Evolutionary conservation across 2,888 invertebrate genomes (phyloP).

Genomic region (Melikaiella ostensackeni): DNA sequence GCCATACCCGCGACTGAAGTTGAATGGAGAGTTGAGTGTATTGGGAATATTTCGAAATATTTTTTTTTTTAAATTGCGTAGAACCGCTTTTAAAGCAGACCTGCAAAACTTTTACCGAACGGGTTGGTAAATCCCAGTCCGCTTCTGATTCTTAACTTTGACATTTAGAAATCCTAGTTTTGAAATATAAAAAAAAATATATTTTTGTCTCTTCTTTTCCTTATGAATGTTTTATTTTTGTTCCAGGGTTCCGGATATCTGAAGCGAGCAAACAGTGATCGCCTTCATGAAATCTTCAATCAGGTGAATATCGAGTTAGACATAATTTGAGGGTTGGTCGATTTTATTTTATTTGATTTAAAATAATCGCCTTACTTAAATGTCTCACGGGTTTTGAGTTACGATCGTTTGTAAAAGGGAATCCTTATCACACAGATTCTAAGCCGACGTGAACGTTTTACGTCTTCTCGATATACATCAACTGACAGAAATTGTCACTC

Average conservation of each 20-base stretch:
- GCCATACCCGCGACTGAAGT: too few relatives aligned
- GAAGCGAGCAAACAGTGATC: constrained; percentile 92
- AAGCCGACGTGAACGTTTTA: constrained; percentile 18
- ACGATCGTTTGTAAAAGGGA: constrained; percentile 13
- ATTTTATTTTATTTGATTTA: constrained; percentile 15
- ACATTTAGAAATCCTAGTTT: background rate
- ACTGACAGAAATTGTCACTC: background rate
- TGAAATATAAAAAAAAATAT: background rate
- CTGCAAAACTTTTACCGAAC: too few relatives aligned
- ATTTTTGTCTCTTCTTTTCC: background rate
- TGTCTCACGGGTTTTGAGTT: background rate
- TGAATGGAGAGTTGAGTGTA: too few relatives aligned
- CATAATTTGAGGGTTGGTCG: background rate
- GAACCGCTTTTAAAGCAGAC: too few relatives aligned
- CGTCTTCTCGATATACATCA: constrained; percentile 17
- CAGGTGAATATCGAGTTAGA: constrained; percentile 78
- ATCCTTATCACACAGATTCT: constrained; percentile 8
- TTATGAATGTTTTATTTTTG: background rate
- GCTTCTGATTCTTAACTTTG: too few relatives aligned
- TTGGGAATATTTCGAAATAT: too few relatives aligned
- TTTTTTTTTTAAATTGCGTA: too few relatives aligned
- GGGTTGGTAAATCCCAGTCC: too few relatives aligned
- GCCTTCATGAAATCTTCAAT: constrained; percentile 91
- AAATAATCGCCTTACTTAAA: background rate
- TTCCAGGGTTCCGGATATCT: constrained; percentile 90